phyloP scores from a whole-genome alignment of 2,888 invertebrate genomes.

The Julus scanicus region DNA sequence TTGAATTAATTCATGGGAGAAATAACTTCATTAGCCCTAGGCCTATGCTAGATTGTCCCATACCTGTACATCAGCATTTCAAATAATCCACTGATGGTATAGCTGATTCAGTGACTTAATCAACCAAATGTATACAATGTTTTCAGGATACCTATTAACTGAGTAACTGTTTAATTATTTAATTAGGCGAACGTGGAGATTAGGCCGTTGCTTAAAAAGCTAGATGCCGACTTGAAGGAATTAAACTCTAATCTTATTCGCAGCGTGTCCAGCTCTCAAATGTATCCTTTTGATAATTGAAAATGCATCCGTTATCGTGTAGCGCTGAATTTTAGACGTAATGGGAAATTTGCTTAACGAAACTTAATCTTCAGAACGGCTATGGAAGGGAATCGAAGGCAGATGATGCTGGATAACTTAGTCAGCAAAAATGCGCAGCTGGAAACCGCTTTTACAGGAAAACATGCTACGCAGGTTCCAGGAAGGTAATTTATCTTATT shows the following conservation, averaged over 20 bases:
- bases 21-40: no score
- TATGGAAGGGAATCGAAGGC: constrained; percentile 65
- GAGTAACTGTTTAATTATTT: not conserved
- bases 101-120: not conserved
- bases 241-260: constrained; percentile 59
- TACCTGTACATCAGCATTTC: no score
- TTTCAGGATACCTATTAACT: no score
- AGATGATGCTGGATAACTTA: constrained; percentile 64
- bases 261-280: constrained; percentile 58
- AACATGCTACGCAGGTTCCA: constrained; percentile 22
- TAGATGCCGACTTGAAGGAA: constrained; percentile 57
- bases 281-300: constrained; percentile 15
- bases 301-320: not conserved
- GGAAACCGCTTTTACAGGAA: constrained; percentile 62
- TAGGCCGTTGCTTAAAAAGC: constrained; percentile 59
- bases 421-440: constrained; percentile 65
- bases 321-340: not conserved
- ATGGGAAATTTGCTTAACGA: not conserved
- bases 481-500: constrained; percentile 22
- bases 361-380: constrained; percentile 62
- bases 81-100: no score
- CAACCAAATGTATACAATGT: no score
- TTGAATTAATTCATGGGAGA: no score
- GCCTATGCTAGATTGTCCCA: no score
- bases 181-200: constrained; percentile 59